Evolutionary conservation across 2,888 invertebrate genomes (phyloP).

Genomic region (Trissolcus japonicus): DNA sequence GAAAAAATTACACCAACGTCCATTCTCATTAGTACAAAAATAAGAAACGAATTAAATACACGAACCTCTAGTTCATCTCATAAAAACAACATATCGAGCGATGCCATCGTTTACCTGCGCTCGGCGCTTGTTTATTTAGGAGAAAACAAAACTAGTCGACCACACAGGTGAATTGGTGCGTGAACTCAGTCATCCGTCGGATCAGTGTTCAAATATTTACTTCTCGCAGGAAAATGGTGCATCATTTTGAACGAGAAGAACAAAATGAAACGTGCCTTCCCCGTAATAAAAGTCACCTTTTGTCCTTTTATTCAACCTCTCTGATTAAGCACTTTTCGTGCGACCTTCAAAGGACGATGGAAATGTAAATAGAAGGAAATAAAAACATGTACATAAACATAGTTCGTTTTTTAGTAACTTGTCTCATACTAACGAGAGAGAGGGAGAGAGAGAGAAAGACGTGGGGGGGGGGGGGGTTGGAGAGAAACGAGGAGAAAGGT

Average conservation of each 20-base stretch:
- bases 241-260: slow-evolving; percentile 2
- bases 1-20: slow-evolving; percentile 1
- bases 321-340: background rate
- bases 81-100: background rate
- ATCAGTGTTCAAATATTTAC: slow-evolving; percentile 12
- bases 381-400: no score
- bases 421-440: no score
- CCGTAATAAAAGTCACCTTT: background rate
- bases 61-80: background rate
- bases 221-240: background rate
- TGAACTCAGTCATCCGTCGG: background rate
- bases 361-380: no score
- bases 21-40: slow-evolving; percentile 1
- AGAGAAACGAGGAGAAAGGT: background rate
- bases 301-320: background rate
- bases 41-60: slow-evolving; percentile 1
- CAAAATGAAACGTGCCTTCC: background rate
- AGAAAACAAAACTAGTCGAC: slow-evolving; percentile 14
- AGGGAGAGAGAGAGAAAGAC: background rate
- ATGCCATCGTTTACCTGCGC: background rate
- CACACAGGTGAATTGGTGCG: slow-evolving; percentile 8
- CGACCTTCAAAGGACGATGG: background rate
- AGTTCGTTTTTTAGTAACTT: background rate
- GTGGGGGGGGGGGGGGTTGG: no score
- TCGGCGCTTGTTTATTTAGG: slow-evolving; percentile 13